Base-by-base conservation (phyloP, 2,888 invertebrate species). In the Coremacera marginata region DNA sequence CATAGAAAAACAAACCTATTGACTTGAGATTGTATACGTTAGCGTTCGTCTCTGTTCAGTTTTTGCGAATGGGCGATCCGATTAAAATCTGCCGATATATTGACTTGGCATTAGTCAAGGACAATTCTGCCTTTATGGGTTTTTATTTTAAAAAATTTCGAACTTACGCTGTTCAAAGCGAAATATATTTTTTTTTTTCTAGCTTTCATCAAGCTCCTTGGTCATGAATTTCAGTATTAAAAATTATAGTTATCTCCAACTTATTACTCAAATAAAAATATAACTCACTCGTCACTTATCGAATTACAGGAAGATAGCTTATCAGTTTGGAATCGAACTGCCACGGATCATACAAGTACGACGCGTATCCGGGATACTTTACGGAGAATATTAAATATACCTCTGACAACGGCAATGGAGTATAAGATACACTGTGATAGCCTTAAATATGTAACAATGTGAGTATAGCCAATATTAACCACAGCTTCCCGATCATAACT, bases 311-410 rank as follows among this genome's bases (percentile, higher is more conserved):
- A 98, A 90, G 98, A 98, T 89, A 95, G 97, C 88, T 93, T 99
- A 86, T 97, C 98, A 82, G 94, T 99, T 85, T 99, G 99, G 98
- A 98, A 98, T 90, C 94, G 96, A 89, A 98, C 96, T 83, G 97
- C 98, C 74, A 93, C 95, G 81, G 98, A 99, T 91, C 93, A 94
- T 86, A 93, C 92, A 81, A 96, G 96, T 82, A 97, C 96, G 84
- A 94, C 94, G 82, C 93, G 98, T 86, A 98, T 99, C 85, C 93
- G 98, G 82, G 99, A 99, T 91, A 97, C 98, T 65, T 91, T 99
- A 85, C 95, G 96, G 85, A 93, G 98, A 89, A 95, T 99, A 87
- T 92, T 99, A 87, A 97, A 98, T 91, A 93, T 99, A 89, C 98
- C 98, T 81, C 92, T 95, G 75, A 94, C 95, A 90, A 95, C 96